Conservation (phyloP, 2,888 invertebrate genomes). For the Keiferia lycopersicella region DNA sequence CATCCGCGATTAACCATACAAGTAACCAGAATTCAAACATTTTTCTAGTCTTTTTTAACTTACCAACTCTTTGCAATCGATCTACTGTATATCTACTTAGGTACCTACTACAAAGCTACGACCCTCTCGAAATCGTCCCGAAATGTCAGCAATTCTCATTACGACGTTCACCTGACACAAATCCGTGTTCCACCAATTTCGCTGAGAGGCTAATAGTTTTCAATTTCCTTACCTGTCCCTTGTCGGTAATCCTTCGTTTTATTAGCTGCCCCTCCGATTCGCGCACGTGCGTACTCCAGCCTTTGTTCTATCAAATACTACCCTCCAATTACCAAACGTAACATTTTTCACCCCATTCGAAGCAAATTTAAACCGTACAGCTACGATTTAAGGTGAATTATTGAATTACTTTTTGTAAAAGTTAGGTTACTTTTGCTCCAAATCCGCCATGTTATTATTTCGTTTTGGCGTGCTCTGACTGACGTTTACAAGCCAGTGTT, state of each 20-base stretch:
- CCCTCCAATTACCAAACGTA: constrained; percentile 37
- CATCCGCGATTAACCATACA: too few species aligned
- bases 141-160: constrained; percentile 37
- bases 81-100: too few species aligned
- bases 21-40: too few species aligned
- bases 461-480: constrained; percentile 77
- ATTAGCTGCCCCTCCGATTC: constrained; percentile 72
- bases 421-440: constrained; percentile 38
- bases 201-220: constrained; percentile 74
- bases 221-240: constrained; percentile 76
- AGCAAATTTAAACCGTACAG: constrained; percentile 38
- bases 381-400: constrained; percentile 35
- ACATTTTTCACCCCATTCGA: constrained; percentile 30
- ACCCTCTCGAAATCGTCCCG: neutral
- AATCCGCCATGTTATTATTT: constrained; percentile 71
- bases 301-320: constrained; percentile 74
- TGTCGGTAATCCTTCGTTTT: constrained; percentile 70
- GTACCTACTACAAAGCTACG: neutral
- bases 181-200: constrained; percentile 55
- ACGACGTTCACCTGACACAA: constrained; percentile 51
- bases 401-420: constrained; percentile 27
- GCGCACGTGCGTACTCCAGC: constrained; percentile 69
- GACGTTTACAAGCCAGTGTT: constrained; percentile 76
- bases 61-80: too few species aligned
- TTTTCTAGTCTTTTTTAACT: too few species aligned